Evolutionary conservation across 2,888 invertebrate genomes (phyloP), one percentile per base, ranked within the genome.

Genomic region (Ernsta delagoae): DNA sequence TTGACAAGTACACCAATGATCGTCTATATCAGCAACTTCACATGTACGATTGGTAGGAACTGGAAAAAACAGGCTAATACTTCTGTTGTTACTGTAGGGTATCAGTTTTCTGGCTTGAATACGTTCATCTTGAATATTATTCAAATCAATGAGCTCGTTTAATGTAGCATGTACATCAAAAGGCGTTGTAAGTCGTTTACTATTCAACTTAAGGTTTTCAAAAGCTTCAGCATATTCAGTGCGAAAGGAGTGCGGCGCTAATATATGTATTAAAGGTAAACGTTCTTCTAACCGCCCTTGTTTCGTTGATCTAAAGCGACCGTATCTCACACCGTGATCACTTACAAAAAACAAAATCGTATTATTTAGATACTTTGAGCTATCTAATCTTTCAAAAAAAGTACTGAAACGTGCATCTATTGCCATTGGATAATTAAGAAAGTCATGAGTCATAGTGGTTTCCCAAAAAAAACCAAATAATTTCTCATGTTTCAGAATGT

Each of bases 301-400:
- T 82, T 96, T 96, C 0, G 98, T 98, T 67, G 93, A 89, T 3
- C 97, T 94, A 74, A 97, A 96, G 1, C 92, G 90, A 0, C 98
- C 98, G 95, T 96, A 98, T 71, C 98, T 93, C 73, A 97, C 95
- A 0, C 98, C 98, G 79, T 98, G 98, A 82, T 98, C 98, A 82
- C 98, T 98, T 91, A 98, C 93, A 8, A 97, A 84, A 48, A 98
- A 86, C 24, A 96, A 71, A n/a, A 95, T 93, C 0, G 97, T 96
- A 31, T 95, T 91, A 63, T 96, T 94, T 34, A 97, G 85, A 56
- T 94, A 85, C 0, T 93, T 90, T 0, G 86, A 80, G 0, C 81
- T 71, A 48, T 94, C 81, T 72, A 96, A 77, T 62, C 90, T 80
- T 56, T 84, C 80, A 48, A 98, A 84, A 75, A 96, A 92, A 1